A percentile compares a stretch with the other conserved stretches of the same genome.
Conservation (phyloP, 2,888 invertebrate species). For the Epicampocera succincta region DNA sequence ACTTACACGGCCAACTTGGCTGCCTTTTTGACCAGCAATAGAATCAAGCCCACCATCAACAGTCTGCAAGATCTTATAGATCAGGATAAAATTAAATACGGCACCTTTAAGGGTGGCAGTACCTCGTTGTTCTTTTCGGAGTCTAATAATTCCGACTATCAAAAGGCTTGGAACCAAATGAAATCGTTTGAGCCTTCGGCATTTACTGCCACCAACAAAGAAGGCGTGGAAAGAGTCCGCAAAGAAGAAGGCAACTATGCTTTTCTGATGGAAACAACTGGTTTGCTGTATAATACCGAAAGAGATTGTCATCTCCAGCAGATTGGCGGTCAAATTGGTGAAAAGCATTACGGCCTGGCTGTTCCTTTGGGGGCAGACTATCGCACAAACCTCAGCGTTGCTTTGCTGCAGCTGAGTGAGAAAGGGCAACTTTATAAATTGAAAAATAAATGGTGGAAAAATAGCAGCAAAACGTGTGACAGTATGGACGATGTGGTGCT, state of each 20-base stretch:
- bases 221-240: conserved; percentile 91
- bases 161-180: conserved; percentile 96
- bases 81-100: conserved; percentile 97
- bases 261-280: conserved; percentile 97
- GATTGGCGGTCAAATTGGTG: conserved; percentile 91
- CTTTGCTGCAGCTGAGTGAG: conserved; percentile 94
- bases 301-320: conserved; percentile 90
- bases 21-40: conserved; percentile 94
- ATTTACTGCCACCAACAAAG: conserved; percentile 89
- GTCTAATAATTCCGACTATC: conserved; percentile 92
- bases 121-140: conserved; percentile 95
- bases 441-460: conserved; percentile 96
- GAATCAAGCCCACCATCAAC: conserved; percentile 94
- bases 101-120: conserved; percentile 93
- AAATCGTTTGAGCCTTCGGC: conserved; percentile 89
- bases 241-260: conserved; percentile 91
- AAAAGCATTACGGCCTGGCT: conserved; percentile 96
- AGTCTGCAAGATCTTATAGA: conserved; percentile 94
- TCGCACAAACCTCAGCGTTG: conserved; percentile 90
- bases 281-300: conserved; percentile 94
- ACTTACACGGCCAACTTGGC: conserved; percentile 97
- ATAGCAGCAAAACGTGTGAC: conserved; percentile 83
- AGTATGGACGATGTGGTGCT: conserved; percentile 67
- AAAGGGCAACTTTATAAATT: conserved; percentile 90
- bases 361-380: conserved; percentile 92